Evolutionary conservation across 2,113 vertebrate species (phyloP).

Genomic region (Aix galericulata): DNA sequence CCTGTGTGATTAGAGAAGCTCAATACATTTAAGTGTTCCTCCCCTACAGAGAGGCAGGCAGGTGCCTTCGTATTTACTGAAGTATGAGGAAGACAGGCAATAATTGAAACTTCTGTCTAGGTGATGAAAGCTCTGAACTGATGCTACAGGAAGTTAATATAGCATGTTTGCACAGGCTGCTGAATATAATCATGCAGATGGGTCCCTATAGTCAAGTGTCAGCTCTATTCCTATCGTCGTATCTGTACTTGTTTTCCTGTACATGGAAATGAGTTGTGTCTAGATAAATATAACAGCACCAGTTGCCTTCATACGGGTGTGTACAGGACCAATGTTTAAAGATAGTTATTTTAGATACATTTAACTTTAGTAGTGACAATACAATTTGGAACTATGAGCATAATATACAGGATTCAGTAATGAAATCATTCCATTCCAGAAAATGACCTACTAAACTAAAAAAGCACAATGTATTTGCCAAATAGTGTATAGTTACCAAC

Average conservation of each 20-base stretch:
- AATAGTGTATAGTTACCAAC: neutral
- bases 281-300: neutral
- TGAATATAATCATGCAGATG: neutral
- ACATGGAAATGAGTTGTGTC: rapidly evolving
- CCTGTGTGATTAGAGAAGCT: neutral
- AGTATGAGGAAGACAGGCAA: neutral
- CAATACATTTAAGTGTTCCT: neutral
- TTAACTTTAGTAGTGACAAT: too few species aligned
- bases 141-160: neutral
- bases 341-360: too few species aligned
- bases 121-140: neutral
- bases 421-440: neutral
- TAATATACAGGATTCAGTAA: neutral
- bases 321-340: neutral
- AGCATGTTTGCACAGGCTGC: neutral
- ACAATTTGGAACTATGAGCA: neutral
- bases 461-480: neutral
- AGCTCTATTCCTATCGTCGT: neutral
- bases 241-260: neutral
- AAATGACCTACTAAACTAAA: neutral
- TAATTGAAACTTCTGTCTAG: neutral
- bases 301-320: neutral
- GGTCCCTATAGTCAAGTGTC: neutral
- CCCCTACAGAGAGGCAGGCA: neutral
- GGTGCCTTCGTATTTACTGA: neutral